A percentile compares a stretch with the other conserved stretches of the same genome.
These are phyloP conservation scores for Atherinomorus stipes DNA, from an alignment of 2,113 vertebrate species.

Conservation along the genomic window DNA sequence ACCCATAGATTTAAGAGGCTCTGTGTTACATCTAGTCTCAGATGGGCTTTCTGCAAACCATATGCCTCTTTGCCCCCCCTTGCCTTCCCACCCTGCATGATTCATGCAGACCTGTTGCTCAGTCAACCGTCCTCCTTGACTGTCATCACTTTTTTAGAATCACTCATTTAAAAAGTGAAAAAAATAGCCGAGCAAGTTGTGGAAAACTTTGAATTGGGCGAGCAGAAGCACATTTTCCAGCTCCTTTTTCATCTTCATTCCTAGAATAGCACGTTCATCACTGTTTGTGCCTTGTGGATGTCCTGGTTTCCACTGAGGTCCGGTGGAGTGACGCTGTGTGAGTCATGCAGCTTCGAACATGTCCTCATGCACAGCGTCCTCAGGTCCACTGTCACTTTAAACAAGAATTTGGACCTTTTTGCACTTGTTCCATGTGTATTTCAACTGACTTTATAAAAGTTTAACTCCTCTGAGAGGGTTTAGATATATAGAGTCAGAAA, in stretches of 20 bases:
- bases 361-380: slow-evolving; percentile 33
- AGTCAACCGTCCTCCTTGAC: slow-evolving; percentile 46
- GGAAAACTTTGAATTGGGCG: slow-evolving; percentile 60
- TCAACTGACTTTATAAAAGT: not conserved
- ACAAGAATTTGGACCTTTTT: slow-evolving; percentile 4
- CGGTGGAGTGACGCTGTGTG: slow-evolving; percentile 65
- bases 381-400: slow-evolving; percentile 2
- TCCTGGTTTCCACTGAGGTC: slow-evolving; percentile 71
- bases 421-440: slow-evolving; percentile 2
- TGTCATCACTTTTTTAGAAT: slow-evolving; percentile 66
- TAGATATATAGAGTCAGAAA: slow-evolving; percentile 2
- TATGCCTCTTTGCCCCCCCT: slow-evolving; percentile 31
- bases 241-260: slow-evolving; percentile 70
- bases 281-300: slow-evolving; percentile 67
- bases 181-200: slow-evolving; percentile 32
- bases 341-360: slow-evolving; percentile 61
- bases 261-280: slow-evolving; percentile 67
- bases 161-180: slow-evolving; percentile 28
- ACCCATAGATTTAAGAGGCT: slow-evolving; percentile 61
- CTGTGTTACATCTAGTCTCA: slow-evolving; percentile 62
- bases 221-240: slow-evolving; percentile 70
- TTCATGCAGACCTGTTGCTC: slow-evolving; percentile 64
- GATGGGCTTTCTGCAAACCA: slow-evolving; percentile 51
- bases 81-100: slow-evolving; percentile 33
- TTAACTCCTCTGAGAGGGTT: not conserved